phyloP scores from a whole-genome alignment of 2,797 vertebrate species.

The Girardinus metallicus region DNA sequence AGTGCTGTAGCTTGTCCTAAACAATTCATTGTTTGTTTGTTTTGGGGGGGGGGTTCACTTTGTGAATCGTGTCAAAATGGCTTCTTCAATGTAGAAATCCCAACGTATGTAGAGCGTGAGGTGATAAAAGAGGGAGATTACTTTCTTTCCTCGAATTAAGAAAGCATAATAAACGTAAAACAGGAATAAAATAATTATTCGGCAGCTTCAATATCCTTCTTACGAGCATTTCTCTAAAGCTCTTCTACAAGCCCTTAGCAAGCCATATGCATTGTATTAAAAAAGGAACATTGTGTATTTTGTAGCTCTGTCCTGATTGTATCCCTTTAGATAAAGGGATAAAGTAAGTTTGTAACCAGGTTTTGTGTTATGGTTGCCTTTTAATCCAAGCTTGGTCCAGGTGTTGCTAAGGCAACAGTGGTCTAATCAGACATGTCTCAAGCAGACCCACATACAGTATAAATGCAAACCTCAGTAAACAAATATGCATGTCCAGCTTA shows the following conservation, averaged over 20 bases:
- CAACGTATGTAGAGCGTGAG: neutral
- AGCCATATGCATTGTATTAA: neutral
- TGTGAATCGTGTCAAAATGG: neutral
- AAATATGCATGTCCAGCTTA: constrained; percentile 19
- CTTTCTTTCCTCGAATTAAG: neutral
- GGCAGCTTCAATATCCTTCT: neutral
- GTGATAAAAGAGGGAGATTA: neutral
- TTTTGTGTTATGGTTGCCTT: constrained; percentile 18
- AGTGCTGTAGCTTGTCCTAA: neutral
- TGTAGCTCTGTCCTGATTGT: neutral
- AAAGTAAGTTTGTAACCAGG: constrained; percentile 20
- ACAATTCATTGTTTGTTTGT: neutral
- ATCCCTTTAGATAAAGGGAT: neutral
- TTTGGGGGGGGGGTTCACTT: no score
- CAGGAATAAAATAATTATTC: neutral
- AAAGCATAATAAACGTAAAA: neutral
- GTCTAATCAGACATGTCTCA: constrained; percentile 3
- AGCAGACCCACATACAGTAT: constrained; percentile 1
- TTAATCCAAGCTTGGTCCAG: constrained; percentile 22
- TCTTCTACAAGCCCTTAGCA: neutral
- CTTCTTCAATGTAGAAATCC: neutral
- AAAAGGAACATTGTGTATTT: neutral
- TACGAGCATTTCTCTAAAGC: neutral
- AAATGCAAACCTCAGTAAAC: constrained; percentile 4
- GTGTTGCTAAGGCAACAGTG: constrained; percentile 17